These are phyloP conservation scores for Ispidina lecontei DNA, from an alignment of 2,797 vertebrate species.

Conservation along the genomic window DNA sequence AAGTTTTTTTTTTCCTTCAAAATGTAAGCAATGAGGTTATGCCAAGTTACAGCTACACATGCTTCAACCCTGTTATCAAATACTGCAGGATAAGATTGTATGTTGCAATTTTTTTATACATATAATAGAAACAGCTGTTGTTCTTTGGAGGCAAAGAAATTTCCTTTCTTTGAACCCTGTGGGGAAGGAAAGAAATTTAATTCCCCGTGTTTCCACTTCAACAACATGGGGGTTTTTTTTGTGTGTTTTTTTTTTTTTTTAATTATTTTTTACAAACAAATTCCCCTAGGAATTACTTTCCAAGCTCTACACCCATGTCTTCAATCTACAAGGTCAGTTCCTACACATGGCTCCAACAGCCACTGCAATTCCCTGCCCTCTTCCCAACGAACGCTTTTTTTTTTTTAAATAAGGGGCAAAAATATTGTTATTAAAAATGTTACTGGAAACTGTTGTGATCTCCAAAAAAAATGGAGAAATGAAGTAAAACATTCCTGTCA, in stretches of 20 bases:
- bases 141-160: not conserved
- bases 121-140: not conserved
- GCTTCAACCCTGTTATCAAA: not conserved
- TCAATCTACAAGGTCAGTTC: not conserved
- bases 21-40: not conserved
- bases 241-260: not conserved
- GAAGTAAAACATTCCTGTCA: slow-evolving; percentile 77
- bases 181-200: not conserved
- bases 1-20: not conserved
- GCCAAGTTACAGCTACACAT: not conserved
- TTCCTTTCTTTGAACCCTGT: not conserved
- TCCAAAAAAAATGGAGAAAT: slow-evolving; percentile 83
- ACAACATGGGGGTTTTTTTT: no score
- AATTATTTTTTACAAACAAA: not conserved
- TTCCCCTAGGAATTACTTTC: not conserved
- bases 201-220: not conserved
- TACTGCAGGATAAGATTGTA: not conserved
- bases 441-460: slow-evolving; percentile 61
- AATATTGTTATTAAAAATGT: slow-evolving; percentile 33
- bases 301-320: not conserved
- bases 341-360: not conserved
- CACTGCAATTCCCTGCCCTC: not conserved
- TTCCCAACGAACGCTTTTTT: not conserved
- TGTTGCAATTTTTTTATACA: not conserved
- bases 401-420: slow-evolving; percentile 57